Base-by-base conservation (phyloP, 1,140 invertebrate species). In the Homarus americanus region DNA sequence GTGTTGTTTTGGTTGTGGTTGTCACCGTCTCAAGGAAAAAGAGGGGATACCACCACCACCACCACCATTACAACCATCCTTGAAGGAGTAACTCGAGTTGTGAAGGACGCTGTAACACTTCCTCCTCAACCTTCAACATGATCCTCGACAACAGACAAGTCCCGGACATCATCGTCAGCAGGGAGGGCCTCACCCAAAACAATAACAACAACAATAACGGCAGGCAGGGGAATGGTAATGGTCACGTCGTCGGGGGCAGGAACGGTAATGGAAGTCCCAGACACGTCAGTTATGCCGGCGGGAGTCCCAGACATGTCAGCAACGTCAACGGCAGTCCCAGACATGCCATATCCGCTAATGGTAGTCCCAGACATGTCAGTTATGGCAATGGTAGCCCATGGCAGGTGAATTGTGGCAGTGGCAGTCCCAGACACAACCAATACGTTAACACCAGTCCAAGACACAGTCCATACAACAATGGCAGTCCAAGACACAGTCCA, bases 61-160 rank as follows among this genome's bases (percentile, higher is more conserved):
- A n/a, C n/a, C n/a, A n/a, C n/a, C n/a, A n/a, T n/a, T n/a, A n/a
- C n/a, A n/a, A n/a, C n/a, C n/a, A n/a, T n/a, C n/a, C n/a, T n/a
- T n/a, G n/a, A n/a, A n/a, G n/a, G n/a, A n/a, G n/a, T n/a, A n/a
- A n/a, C n/a, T n/a, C n/a, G n/a, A n/a, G n/a, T n/a, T n/a, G n/a
- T n/a, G n/a, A n/a, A n/a, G n/a, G n/a, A n/a, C n/a, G n/a, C n/a
- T n/a, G n/a, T n/a, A n/a, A n/a, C n/a, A n/a, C n/a, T n/a, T n/a
- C 79, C 49, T 36, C 79, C 53, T n/a, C 7, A 0, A 9, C 73
- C 41, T 40, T 34, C 88, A 83, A 28, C 69, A 90, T 90, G 88
- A 90, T 90, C 32, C 73, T 90, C 4, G 88, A 90, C 53, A 90
- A 90, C 73, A 82, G 88, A 63, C 88, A 90, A 44, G 88, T 90